Evolutionary conservation across 2,113 vertebrate genomes (phyloP), one percentile per base, ranked within the genome.

Genomic region (Alaudala cheleensis): DNA sequence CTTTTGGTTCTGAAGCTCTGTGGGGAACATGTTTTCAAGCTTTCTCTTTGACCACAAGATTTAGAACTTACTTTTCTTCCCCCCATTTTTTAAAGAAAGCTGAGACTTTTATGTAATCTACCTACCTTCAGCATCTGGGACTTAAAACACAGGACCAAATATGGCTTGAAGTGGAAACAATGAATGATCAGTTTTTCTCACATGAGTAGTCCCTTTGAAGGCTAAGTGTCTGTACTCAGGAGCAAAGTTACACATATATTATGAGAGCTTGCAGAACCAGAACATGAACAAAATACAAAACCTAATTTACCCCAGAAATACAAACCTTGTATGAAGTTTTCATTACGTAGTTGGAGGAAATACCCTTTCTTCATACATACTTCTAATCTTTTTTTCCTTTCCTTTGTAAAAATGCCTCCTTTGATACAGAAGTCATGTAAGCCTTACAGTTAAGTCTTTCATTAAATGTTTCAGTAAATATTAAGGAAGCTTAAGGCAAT

Each of bases 391-490:
- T 57, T 88, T 86, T 80, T 47, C 76, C 40, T 90, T 81, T 69
- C 42, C 58, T 76, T 83, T 81, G 70, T 67, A 86, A 93, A 94
- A 94, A 82, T 71, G 84, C 17, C 25, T 93, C 44, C 61, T 83
- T 81, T 86, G 67, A 91, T 39, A 51, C 51, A 81, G 64, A 60
- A 53, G 45, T 64, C 67, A 70, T 87, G 44, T 81, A 95, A 95
- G 25, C 31, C 7, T 34, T 74, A 39, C 51, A 86, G 37, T 81
- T 88, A 93, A 96, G 62, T 33, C 76, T 93, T 96, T 93, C 71
- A 74, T 91, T 91, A 92, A 95, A 96, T 76, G 4, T 76, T 95
- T 94, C 81, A 81, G 50, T 82, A 97, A 96, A 91, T 90, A 95
- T 81, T 90, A 78, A 93, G 94, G 93, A 91, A 91, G 39, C 70